Percentiles rank a stretch among this genome's conserved stretches.
These are phyloP conservation scores for Entomyzon cyanotis DNA, from an alignment of 2,113 vertebrate species.

Conservation along the genomic window DNA sequence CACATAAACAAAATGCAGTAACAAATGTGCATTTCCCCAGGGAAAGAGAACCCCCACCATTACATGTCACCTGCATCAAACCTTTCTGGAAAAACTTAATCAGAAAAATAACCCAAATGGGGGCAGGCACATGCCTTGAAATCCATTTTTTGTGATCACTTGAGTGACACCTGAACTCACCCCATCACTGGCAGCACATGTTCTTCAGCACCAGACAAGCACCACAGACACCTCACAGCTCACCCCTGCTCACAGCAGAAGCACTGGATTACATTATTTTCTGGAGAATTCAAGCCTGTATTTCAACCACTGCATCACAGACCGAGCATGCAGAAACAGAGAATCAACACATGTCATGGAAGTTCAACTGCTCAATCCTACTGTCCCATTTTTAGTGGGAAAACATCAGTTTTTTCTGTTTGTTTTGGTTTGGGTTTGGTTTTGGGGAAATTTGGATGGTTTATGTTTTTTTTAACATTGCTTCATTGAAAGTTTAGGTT, in stretches of 20 bases:
- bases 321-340: not conserved
- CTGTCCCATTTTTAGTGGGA: not conserved
- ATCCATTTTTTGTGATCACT: not conserved
- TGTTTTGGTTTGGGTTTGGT: not conserved
- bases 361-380: not conserved
- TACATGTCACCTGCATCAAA: not conserved
- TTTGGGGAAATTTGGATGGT: not conserved
- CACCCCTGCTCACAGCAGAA: not conserved
- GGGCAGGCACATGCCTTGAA: not conserved
- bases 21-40: not conserved
- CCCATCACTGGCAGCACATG: not conserved
- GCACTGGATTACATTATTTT: fast-evolving
- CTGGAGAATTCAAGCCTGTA: not conserved
- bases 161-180: not conserved
- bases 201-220: not conserved
- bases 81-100: not conserved
- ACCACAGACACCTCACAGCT: not conserved
- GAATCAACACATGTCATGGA: not conserved
- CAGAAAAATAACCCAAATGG: not conserved
- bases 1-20: not conserved
- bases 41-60: not conserved
- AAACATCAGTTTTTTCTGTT: not conserved
- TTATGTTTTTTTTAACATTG: not conserved
- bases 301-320: not conserved
- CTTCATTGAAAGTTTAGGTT: not conserved